Conservation (phyloP, 2,888 invertebrate species). For the Archaeoteleia sp. region DNA sequence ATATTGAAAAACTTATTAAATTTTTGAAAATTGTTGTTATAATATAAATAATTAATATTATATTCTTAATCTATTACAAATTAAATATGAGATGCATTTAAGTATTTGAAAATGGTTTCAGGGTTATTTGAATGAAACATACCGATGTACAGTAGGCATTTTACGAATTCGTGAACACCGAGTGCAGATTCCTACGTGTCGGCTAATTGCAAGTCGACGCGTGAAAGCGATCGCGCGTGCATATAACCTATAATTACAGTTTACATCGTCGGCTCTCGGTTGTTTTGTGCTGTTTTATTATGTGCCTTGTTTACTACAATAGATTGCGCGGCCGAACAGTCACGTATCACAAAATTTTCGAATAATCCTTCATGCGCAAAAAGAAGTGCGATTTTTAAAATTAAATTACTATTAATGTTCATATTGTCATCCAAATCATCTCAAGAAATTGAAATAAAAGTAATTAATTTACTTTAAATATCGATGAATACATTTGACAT, state of each 20-base stretch:
- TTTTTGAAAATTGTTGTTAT: no score
- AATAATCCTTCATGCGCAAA: no score
- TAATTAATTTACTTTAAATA: no score
- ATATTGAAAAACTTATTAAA: no score
- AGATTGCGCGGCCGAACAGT: constrained; percentile 17
- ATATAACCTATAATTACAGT: constrained; percentile 53
- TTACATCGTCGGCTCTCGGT: constrained; percentile 31
- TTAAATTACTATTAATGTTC: no score
- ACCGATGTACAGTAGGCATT: constrained; percentile 25
- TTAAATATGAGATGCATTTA: no score
- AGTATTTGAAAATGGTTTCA: constrained; percentile 13
- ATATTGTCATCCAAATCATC: no score
- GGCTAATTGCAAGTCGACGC: constrained; percentile 53
- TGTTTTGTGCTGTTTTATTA: constrained; percentile 41
- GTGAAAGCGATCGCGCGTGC: constrained; percentile 56
- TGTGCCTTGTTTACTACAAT: constrained; percentile 27
- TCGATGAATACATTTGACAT: no score
- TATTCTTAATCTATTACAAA: no score
- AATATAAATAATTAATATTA: no score
- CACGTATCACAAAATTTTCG: constrained; percentile 9
- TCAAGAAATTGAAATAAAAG: no score
- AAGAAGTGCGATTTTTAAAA: no score
- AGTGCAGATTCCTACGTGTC: constrained; percentile 43
- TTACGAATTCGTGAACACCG: constrained; percentile 40
- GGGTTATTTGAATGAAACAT: constrained; percentile 24